These are phyloP conservation scores for Hephaestus fuliginosus DNA, from an alignment of 2,797 vertebrate species.

Conservation along the genomic window DNA sequence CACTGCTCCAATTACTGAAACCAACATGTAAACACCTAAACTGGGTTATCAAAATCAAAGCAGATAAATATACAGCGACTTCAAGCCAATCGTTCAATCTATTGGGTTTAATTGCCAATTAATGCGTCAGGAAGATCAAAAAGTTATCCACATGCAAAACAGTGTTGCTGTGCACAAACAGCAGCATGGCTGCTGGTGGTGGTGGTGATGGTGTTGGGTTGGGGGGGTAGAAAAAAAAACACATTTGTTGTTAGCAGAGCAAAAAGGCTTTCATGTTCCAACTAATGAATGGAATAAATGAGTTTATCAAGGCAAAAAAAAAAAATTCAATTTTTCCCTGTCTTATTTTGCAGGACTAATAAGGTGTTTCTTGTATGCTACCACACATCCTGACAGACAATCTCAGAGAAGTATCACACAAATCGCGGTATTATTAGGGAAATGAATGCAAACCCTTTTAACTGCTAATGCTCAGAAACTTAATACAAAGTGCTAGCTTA, in stretches of 20 bases:
- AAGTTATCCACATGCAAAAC: slow-evolving; percentile 39
- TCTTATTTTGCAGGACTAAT: slow-evolving; percentile 38
- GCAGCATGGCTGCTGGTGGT: not conserved
- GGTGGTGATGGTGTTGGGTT: too few relatives aligned
- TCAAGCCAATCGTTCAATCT: slow-evolving; percentile 27
- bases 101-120: slow-evolving; percentile 32
- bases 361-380: slow-evolving; percentile 36
- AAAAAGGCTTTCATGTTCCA: slow-evolving; percentile 63
- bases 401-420: slow-evolving; percentile 28
- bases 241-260: slow-evolving; percentile 23
- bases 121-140: slow-evolving; percentile 35
- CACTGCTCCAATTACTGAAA: not conserved
- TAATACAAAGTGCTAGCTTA: slow-evolving; percentile 32
- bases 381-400: slow-evolving; percentile 33
- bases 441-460: slow-evolving; percentile 36
- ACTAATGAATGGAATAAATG: slow-evolving; percentile 52
- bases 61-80: slow-evolving; percentile 16
- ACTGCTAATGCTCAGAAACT: slow-evolving; percentile 17
- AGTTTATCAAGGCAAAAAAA: slow-evolving; percentile 42
- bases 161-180: slow-evolving; percentile 25
- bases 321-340: not conserved
- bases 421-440: slow-evolving; percentile 32
- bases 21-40: slow-evolving; percentile 14
- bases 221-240: not conserved
- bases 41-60: slow-evolving; percentile 23